Evolutionary conservation across 2,797 vertebrate genomes (phyloP).

Genomic region (Aplochiton taeniatus): DNA sequence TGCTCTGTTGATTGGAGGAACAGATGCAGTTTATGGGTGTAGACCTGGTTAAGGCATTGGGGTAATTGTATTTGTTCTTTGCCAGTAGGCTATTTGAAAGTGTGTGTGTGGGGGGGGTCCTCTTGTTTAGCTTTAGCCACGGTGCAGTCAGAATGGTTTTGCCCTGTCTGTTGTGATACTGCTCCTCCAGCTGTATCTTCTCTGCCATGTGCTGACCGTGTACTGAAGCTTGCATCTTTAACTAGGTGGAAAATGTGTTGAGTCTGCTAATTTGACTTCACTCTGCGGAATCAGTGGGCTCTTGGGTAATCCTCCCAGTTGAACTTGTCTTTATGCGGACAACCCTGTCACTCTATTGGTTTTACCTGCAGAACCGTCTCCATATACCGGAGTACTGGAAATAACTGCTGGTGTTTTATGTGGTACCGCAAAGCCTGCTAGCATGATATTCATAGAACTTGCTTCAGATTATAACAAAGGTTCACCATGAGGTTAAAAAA

Average conservation of each 20-base stretch:
- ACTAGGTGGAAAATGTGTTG: conserved; percentile 64
- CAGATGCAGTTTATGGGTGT: background rate
- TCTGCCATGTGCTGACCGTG: conserved; percentile 47
- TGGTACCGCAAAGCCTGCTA: too few relatives aligned
- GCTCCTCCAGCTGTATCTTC: conserved; percentile 20
- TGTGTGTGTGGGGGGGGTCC: background rate
- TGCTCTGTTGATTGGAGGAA: background rate
- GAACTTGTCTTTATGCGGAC: conserved; percentile 49
- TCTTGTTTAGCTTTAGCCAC: background rate
- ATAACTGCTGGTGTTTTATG: too few relatives aligned
- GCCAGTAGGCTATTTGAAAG: background rate
- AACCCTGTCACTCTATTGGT: conserved; percentile 24
- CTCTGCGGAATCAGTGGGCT: conserved; percentile 57
- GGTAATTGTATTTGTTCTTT: background rate
- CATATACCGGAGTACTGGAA: too few relatives aligned
- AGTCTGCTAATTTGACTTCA: conserved; percentile 54
- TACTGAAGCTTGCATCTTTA: conserved; percentile 55
- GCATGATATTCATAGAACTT: too few relatives aligned
- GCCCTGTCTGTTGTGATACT: conserved; percentile 17
- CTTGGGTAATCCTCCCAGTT: conserved; percentile 51
- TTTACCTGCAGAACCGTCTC: too few relatives aligned
- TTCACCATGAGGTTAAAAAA: too few relatives aligned
- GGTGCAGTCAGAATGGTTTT: conserved; percentile 10
- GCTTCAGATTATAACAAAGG: too few relatives aligned
- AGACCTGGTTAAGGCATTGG: background rate